phyloP scores from a whole-genome alignment of 2,888 invertebrate species.

The Pandemis corylana region DNA sequence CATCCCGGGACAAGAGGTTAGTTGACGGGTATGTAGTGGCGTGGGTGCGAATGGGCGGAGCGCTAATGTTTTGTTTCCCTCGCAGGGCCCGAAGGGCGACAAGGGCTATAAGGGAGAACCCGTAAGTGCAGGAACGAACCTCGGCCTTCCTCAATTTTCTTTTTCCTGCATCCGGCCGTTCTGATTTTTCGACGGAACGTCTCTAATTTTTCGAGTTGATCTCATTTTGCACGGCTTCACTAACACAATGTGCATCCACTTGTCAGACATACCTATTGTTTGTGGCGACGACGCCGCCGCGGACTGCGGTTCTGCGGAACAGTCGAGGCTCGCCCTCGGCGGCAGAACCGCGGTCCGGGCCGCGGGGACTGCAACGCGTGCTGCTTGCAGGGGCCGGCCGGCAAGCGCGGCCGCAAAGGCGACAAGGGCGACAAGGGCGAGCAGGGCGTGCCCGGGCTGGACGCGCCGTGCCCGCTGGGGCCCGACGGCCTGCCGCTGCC shows the following conservation, averaged over 20 bases:
- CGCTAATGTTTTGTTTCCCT: slow-evolving; percentile 61
- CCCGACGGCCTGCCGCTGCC: slow-evolving; percentile 97
- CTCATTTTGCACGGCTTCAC: slow-evolving; percentile 42
- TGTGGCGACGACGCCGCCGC: slow-evolving; percentile 3
- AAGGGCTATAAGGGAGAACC: slow-evolving; percentile 94
- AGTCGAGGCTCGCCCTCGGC: background rate
- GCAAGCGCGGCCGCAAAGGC: slow-evolving; percentile 96
- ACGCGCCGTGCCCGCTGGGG: slow-evolving; percentile 99
- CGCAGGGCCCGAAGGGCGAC: slow-evolving; percentile 94
- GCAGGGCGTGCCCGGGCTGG: slow-evolving; percentile 98
- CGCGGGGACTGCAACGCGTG: slow-evolving; percentile 25
- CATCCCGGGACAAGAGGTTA: slow-evolving; percentile 96
- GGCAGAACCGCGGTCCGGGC: background rate
- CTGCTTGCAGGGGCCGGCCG: slow-evolving; percentile 90
- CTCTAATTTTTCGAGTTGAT: slow-evolving; percentile 47
- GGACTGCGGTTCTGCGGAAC: slow-evolving; percentile 11
- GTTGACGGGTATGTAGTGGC: slow-evolving; percentile 46
- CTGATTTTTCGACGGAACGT: slow-evolving; percentile 33
- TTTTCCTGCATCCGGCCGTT: slow-evolving; percentile 43
- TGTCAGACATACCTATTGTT: background rate
- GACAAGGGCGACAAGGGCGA: slow-evolving; percentile 97
- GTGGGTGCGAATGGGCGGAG: background rate
- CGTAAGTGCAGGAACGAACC: slow-evolving; percentile 84
- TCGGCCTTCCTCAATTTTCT: slow-evolving; percentile 33
- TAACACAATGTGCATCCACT: slow-evolving; percentile 39